Evolutionary conservation across 2,888 invertebrate species (phyloP).

Genomic region (Lycaena phlaeas): DNA sequence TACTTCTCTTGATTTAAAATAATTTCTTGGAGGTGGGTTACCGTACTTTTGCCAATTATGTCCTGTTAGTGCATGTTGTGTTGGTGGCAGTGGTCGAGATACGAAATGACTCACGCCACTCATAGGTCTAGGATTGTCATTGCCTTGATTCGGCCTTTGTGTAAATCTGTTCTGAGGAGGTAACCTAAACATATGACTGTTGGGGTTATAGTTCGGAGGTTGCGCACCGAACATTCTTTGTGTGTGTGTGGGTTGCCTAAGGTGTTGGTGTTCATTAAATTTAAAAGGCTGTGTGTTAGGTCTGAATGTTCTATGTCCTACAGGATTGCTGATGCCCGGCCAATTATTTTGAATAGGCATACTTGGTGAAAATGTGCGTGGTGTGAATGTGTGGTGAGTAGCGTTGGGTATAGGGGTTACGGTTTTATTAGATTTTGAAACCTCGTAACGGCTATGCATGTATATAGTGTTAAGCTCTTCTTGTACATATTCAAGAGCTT

Average conservation of each 20-base stretch:
- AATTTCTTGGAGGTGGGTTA: constrained; percentile 21
- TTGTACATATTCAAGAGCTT: not conserved
- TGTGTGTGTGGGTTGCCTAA: not conserved
- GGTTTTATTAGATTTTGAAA: not conserved
- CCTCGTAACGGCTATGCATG: not conserved
- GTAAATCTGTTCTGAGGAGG: not conserved
- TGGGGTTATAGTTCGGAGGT: constrained; percentile 10
- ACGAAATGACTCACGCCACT: constrained; percentile 13
- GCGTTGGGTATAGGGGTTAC: not conserved
- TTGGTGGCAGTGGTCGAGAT: constrained; percentile 2
- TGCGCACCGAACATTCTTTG: constrained; percentile 4
- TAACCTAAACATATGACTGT: constrained; percentile 8
- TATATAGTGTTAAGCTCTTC: not conserved
- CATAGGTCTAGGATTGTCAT: constrained; percentile 10
- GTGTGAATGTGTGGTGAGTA: not conserved
- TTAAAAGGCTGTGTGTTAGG: not conserved
- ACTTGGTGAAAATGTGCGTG: not conserved
- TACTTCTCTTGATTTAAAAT: constrained; percentile 21
- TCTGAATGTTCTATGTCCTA: not conserved
- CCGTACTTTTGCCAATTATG: constrained; percentile 20
- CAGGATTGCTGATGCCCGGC: not conserved
- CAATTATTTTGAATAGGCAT: no score
- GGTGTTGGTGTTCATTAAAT: not conserved
- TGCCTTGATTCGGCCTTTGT: not conserved
- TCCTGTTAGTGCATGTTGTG: constrained; percentile 12